phyloP scores from a whole-genome alignment of 2,113 vertebrate species.

The Indri indri region DNA sequence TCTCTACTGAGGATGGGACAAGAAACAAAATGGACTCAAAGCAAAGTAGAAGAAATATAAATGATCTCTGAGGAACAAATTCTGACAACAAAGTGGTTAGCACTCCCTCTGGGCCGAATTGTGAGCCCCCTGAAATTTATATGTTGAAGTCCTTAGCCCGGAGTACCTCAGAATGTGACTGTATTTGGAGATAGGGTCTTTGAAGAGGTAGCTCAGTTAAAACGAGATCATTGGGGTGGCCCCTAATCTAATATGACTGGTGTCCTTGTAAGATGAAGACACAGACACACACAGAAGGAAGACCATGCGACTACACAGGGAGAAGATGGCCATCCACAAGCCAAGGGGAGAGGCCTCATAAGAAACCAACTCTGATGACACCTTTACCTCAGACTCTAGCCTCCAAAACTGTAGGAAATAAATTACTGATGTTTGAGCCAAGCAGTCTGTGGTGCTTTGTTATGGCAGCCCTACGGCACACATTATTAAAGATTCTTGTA shows the following conservation, averaged over 20 bases:
- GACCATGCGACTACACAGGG: background rate
- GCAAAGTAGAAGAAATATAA: background rate
- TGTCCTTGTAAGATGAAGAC: background rate
- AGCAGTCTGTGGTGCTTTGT: background rate
- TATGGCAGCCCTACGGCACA: no score
- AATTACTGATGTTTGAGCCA: background rate
- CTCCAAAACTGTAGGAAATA: background rate
- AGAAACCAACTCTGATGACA: background rate
- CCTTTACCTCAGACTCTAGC: background rate
- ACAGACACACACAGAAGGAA: background rate
- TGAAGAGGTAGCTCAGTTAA: background rate
- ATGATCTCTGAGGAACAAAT: background rate
- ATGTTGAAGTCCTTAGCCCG: background rate
- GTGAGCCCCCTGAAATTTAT: background rate
- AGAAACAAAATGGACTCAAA: background rate
- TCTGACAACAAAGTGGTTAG: background rate
- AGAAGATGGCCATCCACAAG: background rate
- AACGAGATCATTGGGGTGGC: background rate
- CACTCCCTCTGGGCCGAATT: background rate
- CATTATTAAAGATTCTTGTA: background rate
- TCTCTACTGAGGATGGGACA: background rate
- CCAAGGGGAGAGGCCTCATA: background rate
- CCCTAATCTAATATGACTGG: background rate
- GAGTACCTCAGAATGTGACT: background rate
- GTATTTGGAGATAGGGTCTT: background rate